These are phyloP conservation scores for Natator depressus DNA, from an alignment of 2,113 vertebrate genomes.

Conservation along the genomic window DNA sequence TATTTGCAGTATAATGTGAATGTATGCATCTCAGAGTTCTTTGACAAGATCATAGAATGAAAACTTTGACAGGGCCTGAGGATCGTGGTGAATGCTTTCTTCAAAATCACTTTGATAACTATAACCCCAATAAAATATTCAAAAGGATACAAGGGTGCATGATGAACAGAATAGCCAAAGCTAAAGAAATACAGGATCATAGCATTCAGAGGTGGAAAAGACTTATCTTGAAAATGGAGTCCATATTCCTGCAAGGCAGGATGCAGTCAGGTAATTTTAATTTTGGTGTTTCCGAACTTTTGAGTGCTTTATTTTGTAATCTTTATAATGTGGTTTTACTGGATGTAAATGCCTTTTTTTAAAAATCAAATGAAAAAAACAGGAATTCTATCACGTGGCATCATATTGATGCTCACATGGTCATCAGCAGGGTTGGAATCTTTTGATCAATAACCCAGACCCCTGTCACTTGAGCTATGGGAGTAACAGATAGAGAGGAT, in stretches of 20 bases:
- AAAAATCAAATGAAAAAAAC: too few relatives aligned
- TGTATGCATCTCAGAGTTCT: background rate
- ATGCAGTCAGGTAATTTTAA: background rate
- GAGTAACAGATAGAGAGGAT: background rate
- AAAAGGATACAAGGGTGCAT: background rate
- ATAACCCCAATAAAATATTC: background rate
- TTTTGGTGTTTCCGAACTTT: background rate
- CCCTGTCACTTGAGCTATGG: background rate
- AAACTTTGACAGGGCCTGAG: background rate
- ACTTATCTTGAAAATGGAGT: background rate
- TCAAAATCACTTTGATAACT: background rate
- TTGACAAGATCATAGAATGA: background rate
- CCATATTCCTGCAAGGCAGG: background rate
- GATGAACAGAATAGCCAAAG: background rate
- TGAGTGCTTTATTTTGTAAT: background rate
- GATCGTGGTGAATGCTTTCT: background rate
- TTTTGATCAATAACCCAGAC: background rate
- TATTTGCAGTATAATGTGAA: background rate
- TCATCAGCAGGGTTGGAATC: background rate
- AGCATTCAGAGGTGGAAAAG: background rate
- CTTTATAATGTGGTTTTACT: background rate
- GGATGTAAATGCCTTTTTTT: too few relatives aligned
- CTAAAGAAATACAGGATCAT: background rate
- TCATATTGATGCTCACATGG: background rate
- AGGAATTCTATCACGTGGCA: background rate